These are phyloP conservation scores for Alauda arvensis DNA, from an alignment of 2,797 vertebrate genomes.

Conservation along the genomic window DNA sequence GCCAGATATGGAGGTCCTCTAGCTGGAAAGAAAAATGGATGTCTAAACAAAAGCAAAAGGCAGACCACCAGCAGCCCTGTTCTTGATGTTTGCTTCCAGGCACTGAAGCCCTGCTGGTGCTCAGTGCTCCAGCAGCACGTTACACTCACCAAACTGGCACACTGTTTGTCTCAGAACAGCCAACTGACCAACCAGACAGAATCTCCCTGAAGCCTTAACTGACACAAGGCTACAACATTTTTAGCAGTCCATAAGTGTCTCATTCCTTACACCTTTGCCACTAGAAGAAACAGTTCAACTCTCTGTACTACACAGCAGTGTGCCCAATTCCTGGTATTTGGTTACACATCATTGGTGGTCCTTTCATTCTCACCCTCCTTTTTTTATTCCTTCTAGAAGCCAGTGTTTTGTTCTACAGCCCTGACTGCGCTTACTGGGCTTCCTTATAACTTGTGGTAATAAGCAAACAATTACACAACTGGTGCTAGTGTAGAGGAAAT, in stretches of 20 bases:
- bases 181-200: neutral
- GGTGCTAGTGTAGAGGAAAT: neutral
- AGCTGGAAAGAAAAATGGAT: neutral
- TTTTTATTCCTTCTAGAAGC: neutral
- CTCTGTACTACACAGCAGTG: neutral
- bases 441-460: neutral
- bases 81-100: rapidly evolving
- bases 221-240: neutral
- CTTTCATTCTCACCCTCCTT: neutral
- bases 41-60: neutral
- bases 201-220: neutral
- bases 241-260: neutral
- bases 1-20: neutral
- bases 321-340: neutral
- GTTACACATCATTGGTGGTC: neutral
- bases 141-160: neutral
- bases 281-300: neutral
- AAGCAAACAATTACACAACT: constrained; percentile 7
- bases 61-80: neutral
- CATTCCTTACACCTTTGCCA: neutral
- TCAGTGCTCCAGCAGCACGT: neutral
- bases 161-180: neutral
- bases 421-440: neutral
- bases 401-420: neutral
- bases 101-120: neutral